Evolutionary conservation across 2,797 vertebrate genomes (phyloP).

Genomic region (Sorex maritimensis): DNA sequence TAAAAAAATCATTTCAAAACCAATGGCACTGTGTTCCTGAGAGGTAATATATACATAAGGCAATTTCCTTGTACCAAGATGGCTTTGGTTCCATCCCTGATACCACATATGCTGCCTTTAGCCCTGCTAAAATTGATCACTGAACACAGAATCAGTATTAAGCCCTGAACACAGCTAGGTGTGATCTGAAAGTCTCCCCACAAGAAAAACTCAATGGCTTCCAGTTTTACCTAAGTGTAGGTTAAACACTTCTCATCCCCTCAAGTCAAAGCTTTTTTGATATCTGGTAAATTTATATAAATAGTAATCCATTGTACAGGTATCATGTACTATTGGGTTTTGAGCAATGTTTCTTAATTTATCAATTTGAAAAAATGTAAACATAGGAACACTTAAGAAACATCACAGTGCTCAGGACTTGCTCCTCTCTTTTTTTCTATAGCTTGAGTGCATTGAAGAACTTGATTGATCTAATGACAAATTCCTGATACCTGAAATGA

Average conservation of each 20-base stretch:
- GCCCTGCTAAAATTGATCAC: too few relatives aligned
- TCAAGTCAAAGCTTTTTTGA: constrained; percentile 17
- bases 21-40: too few relatives aligned
- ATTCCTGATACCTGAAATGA: neutral
- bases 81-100: too few relatives aligned
- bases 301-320: neutral
- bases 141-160: too few relatives aligned
- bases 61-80: too few relatives aligned
- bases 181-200: too few relatives aligned
- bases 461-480: neutral
- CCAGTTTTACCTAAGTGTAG: neutral
- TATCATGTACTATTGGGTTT: neutral
- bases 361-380: neutral
- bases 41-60: too few relatives aligned
- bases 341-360: neutral
- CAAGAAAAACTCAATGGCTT: neutral
- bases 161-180: too few relatives aligned
- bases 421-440: neutral
- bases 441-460: neutral
- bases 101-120: too few relatives aligned
- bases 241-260: neutral
- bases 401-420: neutral
- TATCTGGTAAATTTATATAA: constrained; percentile 9
- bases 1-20: too few relatives aligned
- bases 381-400: constrained; percentile 7